Percentiles rank a stretch among this genome's conserved stretches.
Conservation (phyloP, 2,888 invertebrate species). For the Cyclophora albipunctata region DNA sequence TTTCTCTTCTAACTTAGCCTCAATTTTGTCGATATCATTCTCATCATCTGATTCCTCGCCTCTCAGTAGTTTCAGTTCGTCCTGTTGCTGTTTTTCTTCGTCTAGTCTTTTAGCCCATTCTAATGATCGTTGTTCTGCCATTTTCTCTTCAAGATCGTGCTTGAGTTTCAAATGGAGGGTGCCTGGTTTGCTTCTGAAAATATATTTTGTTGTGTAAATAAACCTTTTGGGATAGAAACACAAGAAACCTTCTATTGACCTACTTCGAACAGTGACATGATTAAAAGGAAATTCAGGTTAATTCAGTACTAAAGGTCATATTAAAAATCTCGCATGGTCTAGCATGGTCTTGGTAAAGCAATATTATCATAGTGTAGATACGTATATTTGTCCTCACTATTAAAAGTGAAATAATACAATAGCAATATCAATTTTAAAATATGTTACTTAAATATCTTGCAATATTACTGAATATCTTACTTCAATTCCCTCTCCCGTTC, state of each 20-base stretch:
- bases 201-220: too few species aligned
- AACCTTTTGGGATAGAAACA: too few species aligned
- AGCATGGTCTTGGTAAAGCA: too few species aligned
- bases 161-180: slow-evolving; percentile 81
- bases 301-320: neutral
- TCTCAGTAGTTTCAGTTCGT: slow-evolving; percentile 45
- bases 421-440: too few species aligned
- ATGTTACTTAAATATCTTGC: too few species aligned
- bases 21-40: slow-evolving; percentile 60
- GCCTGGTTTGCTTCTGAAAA: slow-evolving; percentile 77
- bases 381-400: too few species aligned
- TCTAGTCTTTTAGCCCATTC: slow-evolving; percentile 81
- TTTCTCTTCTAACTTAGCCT: slow-evolving; percentile 44
- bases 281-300: neutral
- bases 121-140: slow-evolving; percentile 80
- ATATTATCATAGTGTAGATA: too few species aligned
- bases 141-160: slow-evolving; percentile 81
- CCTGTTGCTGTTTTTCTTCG: slow-evolving; percentile 56
- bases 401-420: too few species aligned
- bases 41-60: slow-evolving; percentile 50
- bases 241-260: neutral
- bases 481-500: slow-evolving; percentile 74
- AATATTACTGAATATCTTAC: slow-evolving; percentile 39
- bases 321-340: too few species aligned
- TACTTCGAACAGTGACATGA: slow-evolving; percentile 1